Conservation (phyloP, 2,888 invertebrate genomes). For the Spilosoma lubricipeda region DNA sequence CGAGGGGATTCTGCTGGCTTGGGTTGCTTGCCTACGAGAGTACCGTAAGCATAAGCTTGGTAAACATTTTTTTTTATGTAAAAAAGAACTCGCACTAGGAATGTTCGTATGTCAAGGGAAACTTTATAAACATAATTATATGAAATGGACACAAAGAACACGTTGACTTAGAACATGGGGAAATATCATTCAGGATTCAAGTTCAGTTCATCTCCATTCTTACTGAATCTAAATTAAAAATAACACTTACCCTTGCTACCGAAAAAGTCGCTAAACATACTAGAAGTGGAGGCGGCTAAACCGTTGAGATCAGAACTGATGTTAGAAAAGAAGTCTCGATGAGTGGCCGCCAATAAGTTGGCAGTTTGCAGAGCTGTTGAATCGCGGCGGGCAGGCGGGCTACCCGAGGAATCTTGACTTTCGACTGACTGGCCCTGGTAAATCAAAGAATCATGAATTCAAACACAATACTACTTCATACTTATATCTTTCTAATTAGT, state of each 20-base stretch:
- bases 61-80: too few relatives aligned
- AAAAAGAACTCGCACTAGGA: too few relatives aligned
- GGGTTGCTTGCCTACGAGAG: slow-evolving; percentile 63
- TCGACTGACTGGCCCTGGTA: slow-evolving; percentile 64
- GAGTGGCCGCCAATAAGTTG: slow-evolving; percentile 88
- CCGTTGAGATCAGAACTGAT: slow-evolving; percentile 97
- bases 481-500: neutral
- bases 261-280: slow-evolving; percentile 97
- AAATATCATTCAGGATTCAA: too few relatives aligned
- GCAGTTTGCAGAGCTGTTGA: slow-evolving; percentile 89
- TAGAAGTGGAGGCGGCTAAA: slow-evolving; percentile 96
- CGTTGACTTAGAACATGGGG: too few relatives aligned
- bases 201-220: too few relatives aligned
- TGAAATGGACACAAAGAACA: too few relatives aligned
- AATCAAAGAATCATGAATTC: neutral
- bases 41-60: neutral
- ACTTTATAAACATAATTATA: too few relatives aligned
- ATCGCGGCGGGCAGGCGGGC: slow-evolving; percentile 80
- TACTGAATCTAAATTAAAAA: too few relatives aligned
- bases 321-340: slow-evolving; percentile 94
- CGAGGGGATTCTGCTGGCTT: slow-evolving; percentile 43
- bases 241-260: slow-evolving; percentile 90
- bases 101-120: too few relatives aligned
- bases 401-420: slow-evolving; percentile 71
- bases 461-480: neutral